Evolutionary conservation across 2,797 vertebrate species (phyloP).

Genomic region (Clarias fuscus): DNA sequence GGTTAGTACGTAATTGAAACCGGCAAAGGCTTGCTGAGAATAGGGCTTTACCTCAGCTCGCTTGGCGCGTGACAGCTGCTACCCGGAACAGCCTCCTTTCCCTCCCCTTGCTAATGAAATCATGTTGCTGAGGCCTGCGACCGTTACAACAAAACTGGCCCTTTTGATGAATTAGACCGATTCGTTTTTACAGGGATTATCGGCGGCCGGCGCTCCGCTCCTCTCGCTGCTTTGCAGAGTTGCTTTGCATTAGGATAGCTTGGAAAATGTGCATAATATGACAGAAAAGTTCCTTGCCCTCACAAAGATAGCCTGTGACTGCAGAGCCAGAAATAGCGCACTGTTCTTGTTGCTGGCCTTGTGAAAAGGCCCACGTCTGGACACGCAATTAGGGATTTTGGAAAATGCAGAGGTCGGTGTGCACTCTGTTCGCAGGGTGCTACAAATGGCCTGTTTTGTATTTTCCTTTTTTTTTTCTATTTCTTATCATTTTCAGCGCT

Average conservation of each 20-base stretch:
- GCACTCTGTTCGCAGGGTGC: slow-evolving; percentile 41
- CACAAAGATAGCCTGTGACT: slow-evolving; percentile 56
- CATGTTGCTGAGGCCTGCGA: slow-evolving; percentile 44
- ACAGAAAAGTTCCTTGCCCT: slow-evolving; percentile 65
- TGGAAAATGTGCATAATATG: slow-evolving; percentile 59
- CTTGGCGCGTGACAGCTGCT: slow-evolving; percentile 87
- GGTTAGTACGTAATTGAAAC: slow-evolving; percentile 74
- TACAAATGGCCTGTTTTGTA: slow-evolving; percentile 49
- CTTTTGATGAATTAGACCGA: slow-evolving; percentile 50
- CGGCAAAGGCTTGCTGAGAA: slow-evolving; percentile 67
- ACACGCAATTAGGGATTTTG: slow-evolving; percentile 55
- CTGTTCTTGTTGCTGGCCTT: slow-evolving; percentile 42
- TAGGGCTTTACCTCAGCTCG: slow-evolving; percentile 80
- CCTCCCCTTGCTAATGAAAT: slow-evolving; percentile 60
- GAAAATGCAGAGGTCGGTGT: slow-evolving; percentile 51
- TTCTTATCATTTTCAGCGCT: slow-evolving; percentile 3
- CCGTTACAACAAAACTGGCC: slow-evolving; percentile 32
- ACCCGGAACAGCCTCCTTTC: slow-evolving; percentile 70
- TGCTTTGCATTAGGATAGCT: slow-evolving; percentile 57
- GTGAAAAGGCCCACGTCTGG: slow-evolving; percentile 60
- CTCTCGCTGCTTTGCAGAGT: slow-evolving; percentile 45
- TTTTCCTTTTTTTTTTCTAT: not conserved
- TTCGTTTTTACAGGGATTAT: slow-evolving; percentile 44
- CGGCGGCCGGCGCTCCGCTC: slow-evolving; percentile 20
- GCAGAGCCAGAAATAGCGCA: slow-evolving; percentile 51